Conservation (phyloP, 2,797 vertebrate species). For the Acrossocheilus wenchowensis region DNA sequence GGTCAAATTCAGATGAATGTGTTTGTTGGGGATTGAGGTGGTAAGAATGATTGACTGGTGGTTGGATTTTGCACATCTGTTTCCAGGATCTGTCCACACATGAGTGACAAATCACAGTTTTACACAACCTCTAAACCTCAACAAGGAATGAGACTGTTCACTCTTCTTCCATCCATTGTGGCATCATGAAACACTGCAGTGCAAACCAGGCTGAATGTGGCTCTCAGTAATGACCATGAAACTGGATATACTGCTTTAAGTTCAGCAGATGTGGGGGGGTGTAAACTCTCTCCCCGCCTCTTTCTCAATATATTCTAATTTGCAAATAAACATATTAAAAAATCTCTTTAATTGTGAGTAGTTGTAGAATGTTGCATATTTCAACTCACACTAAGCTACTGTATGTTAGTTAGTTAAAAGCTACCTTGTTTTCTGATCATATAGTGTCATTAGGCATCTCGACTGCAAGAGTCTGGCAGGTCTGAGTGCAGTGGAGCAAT, state of each 20-base stretch:
- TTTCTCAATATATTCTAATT: not conserved
- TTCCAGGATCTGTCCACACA: conserved; percentile 47
- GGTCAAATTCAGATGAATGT: conserved; percentile 24
- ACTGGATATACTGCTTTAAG: conserved; percentile 47
- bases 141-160: conserved; percentile 42
- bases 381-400: not conserved
- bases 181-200: conserved; percentile 41
- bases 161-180: conserved; percentile 43
- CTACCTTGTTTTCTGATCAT: conserved; percentile 17
- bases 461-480: conserved; percentile 16
- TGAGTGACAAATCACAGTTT: conserved; percentile 52
- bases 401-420: not conserved
- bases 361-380: not conserved
- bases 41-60: conserved; percentile 37
- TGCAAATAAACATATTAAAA: not conserved
- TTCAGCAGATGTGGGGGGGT: conserved; percentile 31
- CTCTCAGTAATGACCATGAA: conserved; percentile 43
- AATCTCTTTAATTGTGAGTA: not conserved
- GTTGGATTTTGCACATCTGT: conserved; percentile 38
- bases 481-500: conserved; percentile 29
- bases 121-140: conserved; percentile 53
- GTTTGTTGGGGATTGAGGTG: conserved; percentile 28
- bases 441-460: conserved; percentile 34
- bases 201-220: conserved; percentile 24
- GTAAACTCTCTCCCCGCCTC: not conserved